These are phyloP conservation scores for Bhutanitis thaidina DNA, from an alignment of 2,888 invertebrate genomes.

Conservation along the genomic window DNA sequence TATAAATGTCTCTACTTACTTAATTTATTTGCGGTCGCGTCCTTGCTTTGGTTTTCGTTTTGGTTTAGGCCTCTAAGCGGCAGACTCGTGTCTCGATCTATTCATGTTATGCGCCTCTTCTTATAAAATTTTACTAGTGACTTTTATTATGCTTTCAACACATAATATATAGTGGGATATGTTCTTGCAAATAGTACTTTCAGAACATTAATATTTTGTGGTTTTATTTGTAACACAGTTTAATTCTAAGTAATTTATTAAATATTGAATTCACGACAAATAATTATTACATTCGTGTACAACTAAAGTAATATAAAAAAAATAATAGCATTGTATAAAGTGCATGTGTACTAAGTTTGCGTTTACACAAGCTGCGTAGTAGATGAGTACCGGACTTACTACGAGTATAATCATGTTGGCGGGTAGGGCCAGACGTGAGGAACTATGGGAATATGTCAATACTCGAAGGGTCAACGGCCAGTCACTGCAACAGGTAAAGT, in stretches of 20 bases:
- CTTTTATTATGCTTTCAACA: background rate
- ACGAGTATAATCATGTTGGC: constrained; percentile 34
- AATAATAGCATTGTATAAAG: background rate
- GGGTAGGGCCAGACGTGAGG: constrained; percentile 69
- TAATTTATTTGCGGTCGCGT: constrained; percentile 19
- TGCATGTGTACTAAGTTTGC: background rate
- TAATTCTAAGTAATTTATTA: no score
- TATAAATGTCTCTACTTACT: constrained; percentile 7
- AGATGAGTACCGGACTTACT: constrained; percentile 48
- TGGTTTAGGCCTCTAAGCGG: background rate
- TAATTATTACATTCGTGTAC: no score
- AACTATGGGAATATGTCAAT: constrained; percentile 79
- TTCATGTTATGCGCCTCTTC: background rate
- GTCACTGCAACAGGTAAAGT: constrained; percentile 59
- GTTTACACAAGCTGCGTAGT: constrained; percentile 28
- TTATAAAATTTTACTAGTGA: background rate
- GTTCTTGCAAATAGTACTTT: no score
- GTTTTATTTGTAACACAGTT: no score
- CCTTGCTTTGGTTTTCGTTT: constrained; percentile 8
- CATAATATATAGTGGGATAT: no score
- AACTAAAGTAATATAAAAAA: no score
- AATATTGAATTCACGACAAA: no score
- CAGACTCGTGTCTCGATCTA: background rate
- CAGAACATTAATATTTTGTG: no score
- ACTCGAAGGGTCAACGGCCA: constrained; percentile 77